Conservation (phyloP, 1,140 invertebrate species). For the Acromyrmex charruanus region DNA sequence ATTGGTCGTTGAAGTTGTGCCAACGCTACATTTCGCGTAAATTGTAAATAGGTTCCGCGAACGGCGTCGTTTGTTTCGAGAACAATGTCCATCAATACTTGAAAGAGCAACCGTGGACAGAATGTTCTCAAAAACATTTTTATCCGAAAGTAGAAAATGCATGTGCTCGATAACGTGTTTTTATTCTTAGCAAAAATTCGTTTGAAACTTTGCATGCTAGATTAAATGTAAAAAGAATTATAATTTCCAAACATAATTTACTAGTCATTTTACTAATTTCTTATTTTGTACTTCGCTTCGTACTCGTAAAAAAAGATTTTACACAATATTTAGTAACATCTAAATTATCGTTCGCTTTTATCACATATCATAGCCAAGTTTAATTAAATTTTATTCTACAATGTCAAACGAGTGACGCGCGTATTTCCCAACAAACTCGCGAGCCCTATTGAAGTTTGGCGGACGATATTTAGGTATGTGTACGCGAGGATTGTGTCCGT, state of each 20-base stretch:
- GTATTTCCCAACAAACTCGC: constrained; percentile 18
- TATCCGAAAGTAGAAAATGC: not conserved
- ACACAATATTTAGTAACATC: not conserved
- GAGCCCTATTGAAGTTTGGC: constrained; percentile 27
- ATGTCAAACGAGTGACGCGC: constrained; percentile 12
- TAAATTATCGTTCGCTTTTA: not conserved
- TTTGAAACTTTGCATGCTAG: not conserved
- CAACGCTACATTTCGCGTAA: constrained; percentile 57
- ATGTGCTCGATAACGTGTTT: not conserved
- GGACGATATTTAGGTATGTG: constrained; percentile 11
- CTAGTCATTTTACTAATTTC: not conserved
- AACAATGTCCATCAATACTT: constrained; percentile 54
- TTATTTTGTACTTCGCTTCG: not conserved
- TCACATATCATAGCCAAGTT: constrained; percentile 7
- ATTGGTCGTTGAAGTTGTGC: constrained; percentile 61
- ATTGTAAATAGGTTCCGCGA: constrained; percentile 57
- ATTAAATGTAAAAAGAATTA: not conserved
- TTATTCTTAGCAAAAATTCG: not conserved
- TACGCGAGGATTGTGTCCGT: constrained; percentile 16
- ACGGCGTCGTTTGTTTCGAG: constrained; percentile 54
- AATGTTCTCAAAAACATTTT: not conserved
- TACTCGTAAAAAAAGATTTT: not conserved
- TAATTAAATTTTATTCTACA: constrained; percentile 51
- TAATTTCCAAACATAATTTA: not conserved
- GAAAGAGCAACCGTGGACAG: constrained; percentile 35